phyloP scores from a whole-genome alignment of 2,113 vertebrate genomes.

The Cochlearius cochlearius region DNA sequence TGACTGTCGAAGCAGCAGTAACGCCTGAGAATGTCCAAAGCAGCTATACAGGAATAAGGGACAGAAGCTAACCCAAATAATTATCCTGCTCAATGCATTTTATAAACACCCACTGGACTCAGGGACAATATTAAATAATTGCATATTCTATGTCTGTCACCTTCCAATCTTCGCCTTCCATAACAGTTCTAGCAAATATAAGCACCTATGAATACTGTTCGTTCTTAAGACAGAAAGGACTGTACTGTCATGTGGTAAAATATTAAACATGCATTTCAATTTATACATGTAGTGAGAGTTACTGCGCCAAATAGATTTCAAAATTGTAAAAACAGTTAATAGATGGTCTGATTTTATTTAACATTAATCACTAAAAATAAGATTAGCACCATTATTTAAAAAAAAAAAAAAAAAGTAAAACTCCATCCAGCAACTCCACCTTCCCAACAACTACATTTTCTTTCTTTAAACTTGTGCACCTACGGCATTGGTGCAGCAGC shows the following conservation, averaged over 20 bases:
- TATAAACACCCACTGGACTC: not conserved
- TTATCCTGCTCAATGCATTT: not conserved
- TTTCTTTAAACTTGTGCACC: not conserved
- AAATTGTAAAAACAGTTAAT: not conserved
- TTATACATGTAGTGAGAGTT: not conserved
- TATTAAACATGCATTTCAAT: not conserved
- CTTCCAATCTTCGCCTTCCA: not conserved
- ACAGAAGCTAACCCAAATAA: not conserved
- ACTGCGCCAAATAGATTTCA: not conserved
- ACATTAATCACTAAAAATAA: not conserved
- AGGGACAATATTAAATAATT: not conserved
- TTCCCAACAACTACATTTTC: not conserved
- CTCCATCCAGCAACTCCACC: not conserved
- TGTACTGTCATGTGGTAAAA: not conserved
- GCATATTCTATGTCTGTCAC: not conserved
- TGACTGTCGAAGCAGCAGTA: not conserved
- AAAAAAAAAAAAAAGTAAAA: not conserved
- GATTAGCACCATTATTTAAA: not conserved
- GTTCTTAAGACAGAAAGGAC: not conserved
- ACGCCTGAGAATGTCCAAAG: not conserved
- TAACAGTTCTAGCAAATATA: not conserved
- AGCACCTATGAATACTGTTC: not conserved
- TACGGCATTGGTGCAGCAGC: not conserved
- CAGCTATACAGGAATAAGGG: not conserved
- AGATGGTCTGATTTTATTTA: not conserved